Evolutionary conservation across 1,140 invertebrate species (phyloP), one percentile per base, ranked within the genome.

Genomic region (Saxidomus purpurata): DNA sequence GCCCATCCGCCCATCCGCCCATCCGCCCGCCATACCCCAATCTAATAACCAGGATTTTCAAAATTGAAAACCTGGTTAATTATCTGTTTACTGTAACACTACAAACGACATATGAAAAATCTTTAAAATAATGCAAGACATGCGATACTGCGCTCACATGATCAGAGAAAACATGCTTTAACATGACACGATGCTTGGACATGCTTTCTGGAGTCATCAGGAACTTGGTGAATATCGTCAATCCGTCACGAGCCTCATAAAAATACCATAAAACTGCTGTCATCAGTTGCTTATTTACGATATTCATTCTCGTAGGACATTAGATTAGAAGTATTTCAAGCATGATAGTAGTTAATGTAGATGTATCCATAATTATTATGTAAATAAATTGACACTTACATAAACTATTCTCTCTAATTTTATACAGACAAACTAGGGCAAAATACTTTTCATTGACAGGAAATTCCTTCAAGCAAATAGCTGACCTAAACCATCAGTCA

Each of bases 171-270:
- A 71, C 67, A 71, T 71, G 67, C 36, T 71, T 28, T 17, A 38
- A 36, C 34, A 71, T 28, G 67, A 71, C 67, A 71, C 34, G 17
- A 15, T 71, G 34, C 67, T 71, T 38, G 34, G 34, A 71, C 67
- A 71, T 40, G 67, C 34, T 28, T n/a, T 71, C 67, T 71, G 6
- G 4, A 71, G 67, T 71, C 67, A 71, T 71, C 34, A 71, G 67
- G 67, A 71, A 71, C 67, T 71, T 38, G 67, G 34, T 34, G 22
- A 38, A 40, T 71, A 71, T 71, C 76, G 47, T 79, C 76, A 79
- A 79, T 79, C 36, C 36, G 76, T 79, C 76, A 79, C 76, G 76
- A 79, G 49, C 47, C 25, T 79, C 43, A 31, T 79, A 79, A 79
- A 79, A 79, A 52, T 4, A 28, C 36, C 76, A 34, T 79, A 52